A percentile compares a stretch with the other conserved stretches of the same genome.
Evolutionary conservation across 2,797 vertebrate species (phyloP).

Genomic region (Scleropages formosus): DNA sequence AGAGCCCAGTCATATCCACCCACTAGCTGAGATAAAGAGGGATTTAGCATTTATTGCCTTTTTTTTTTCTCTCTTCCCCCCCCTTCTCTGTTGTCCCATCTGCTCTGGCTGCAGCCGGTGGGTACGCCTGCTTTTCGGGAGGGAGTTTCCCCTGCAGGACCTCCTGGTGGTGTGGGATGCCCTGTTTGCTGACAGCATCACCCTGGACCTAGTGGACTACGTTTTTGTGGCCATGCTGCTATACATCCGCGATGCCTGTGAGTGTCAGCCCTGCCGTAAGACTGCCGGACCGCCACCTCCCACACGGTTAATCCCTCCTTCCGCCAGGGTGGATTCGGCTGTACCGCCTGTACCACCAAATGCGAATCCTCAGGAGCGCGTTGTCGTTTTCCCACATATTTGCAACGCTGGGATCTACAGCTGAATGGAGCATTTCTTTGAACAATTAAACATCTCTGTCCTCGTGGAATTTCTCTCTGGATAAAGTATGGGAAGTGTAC

Average conservation of each 20-base stretch:
- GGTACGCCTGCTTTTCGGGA: constrained; percentile 91
- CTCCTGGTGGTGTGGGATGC: constrained; percentile 96
- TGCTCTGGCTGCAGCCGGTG: constrained; percentile 75
- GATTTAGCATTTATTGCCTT: not conserved
- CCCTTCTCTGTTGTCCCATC: not conserved
- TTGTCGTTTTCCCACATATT: not conserved
- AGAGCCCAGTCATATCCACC: not conserved
- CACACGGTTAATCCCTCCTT: not conserved
- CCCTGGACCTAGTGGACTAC: constrained; percentile 91
- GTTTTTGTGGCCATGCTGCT: constrained; percentile 96
- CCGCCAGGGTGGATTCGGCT: not conserved
- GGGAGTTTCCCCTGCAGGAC: constrained; percentile 94
- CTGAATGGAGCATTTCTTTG: not conserved
- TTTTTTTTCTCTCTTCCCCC: not conserved
- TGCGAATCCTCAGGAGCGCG: not conserved
- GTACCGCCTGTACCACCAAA: not conserved
- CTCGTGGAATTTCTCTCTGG: not conserved
- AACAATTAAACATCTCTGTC: not conserved
- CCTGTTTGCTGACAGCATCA: constrained; percentile 90
- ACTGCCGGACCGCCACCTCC: not conserved
- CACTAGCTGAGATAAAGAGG: not conserved
- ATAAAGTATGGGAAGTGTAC: constrained; percentile 12
- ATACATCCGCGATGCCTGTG: constrained; percentile 93
- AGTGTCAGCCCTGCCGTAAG: constrained; percentile 49
- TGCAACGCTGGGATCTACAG: not conserved